These are phyloP conservation scores for Tetramorium parvispinum DNA, from an alignment of 1,140 invertebrate species.

Conservation along the genomic window DNA sequence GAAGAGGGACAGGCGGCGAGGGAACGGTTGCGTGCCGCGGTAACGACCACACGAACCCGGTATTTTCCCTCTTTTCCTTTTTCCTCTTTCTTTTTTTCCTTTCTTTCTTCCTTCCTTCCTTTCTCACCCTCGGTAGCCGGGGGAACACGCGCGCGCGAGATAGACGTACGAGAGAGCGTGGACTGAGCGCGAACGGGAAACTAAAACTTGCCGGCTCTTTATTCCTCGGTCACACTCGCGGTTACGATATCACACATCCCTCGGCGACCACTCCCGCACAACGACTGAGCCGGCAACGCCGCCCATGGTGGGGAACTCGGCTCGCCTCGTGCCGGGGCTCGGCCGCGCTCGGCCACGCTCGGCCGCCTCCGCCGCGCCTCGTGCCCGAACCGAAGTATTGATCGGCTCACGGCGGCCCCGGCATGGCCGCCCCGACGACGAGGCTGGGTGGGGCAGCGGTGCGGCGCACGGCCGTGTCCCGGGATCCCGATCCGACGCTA, in stretches of 20 bases:
- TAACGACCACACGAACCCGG: background rate
- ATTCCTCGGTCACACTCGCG: slow-evolving; percentile 78
- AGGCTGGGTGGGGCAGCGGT: slow-evolving; percentile 78
- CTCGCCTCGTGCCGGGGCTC: slow-evolving; percentile 75
- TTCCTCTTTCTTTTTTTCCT: slow-evolving; percentile 49
- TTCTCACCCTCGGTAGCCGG: slow-evolving; percentile 6
- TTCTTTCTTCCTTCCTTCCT: background rate
- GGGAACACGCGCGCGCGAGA: slow-evolving; percentile 23
- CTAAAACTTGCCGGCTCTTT: slow-evolving; percentile 71
- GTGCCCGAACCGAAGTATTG: slow-evolving; percentile 74
- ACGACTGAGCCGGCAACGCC: slow-evolving; percentile 84
- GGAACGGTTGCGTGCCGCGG: slow-evolving; percentile 50
- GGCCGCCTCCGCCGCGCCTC: slow-evolving; percentile 37
- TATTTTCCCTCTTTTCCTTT: background rate
- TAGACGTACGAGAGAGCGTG: slow-evolving; percentile 62
- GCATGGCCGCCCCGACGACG: slow-evolving; percentile 70
- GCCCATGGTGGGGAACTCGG: slow-evolving; percentile 78
- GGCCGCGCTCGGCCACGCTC: slow-evolving; percentile 59
- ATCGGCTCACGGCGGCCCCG: slow-evolving; percentile 70
- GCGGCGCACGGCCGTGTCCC: slow-evolving; percentile 70
- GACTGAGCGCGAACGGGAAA: slow-evolving; percentile 68
- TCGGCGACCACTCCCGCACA: slow-evolving; percentile 85
- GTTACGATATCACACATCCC: slow-evolving; percentile 83
- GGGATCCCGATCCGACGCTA: slow-evolving; percentile 66
- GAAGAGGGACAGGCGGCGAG: slow-evolving; percentile 45